These are phyloP conservation scores for Dusona sp. DNA, from an alignment of 2,888 invertebrate species.

Conservation along the genomic window DNA sequence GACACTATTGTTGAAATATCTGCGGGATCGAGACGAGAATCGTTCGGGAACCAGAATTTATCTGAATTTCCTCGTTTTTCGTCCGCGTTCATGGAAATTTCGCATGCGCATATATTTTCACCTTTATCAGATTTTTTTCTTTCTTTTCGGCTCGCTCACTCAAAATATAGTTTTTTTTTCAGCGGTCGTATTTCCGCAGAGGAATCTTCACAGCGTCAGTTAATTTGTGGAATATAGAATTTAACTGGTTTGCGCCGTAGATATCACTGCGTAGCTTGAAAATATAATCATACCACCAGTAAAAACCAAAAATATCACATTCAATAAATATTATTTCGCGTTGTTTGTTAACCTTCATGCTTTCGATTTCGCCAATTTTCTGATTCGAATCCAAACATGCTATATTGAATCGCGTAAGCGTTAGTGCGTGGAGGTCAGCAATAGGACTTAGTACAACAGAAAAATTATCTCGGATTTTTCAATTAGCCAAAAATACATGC, in stretches of 20 bases:
- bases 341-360: neutral
- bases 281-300: neutral
- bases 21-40: constrained; percentile 45
- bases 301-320: neutral
- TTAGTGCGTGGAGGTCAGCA: neutral
- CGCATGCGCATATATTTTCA: constrained; percentile 64
- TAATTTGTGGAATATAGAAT: neutral
- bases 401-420: neutral
- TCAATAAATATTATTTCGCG: neutral
- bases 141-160: constrained; percentile 10
- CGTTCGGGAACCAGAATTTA: constrained; percentile 41
- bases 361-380: neutral
- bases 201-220: neutral
- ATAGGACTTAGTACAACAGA: constrained; percentile 24
- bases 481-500: constrained; percentile 47
- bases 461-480: constrained; percentile 45
- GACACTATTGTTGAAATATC: constrained; percentile 24
- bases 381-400: constrained; percentile 8
- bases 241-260: neutral
- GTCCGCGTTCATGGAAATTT: constrained; percentile 42
- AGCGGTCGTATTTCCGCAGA: neutral
- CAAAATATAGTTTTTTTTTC: neutral
- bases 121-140: constrained; percentile 25
- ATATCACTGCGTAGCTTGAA: neutral
- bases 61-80: constrained; percentile 32